A percentile compares a stretch with the other conserved stretches of the same genome.
These are phyloP conservation scores for Meloidogyne hapla DNA, from an alignment of 1,140 invertebrate species.

Conservation along the genomic window DNA sequence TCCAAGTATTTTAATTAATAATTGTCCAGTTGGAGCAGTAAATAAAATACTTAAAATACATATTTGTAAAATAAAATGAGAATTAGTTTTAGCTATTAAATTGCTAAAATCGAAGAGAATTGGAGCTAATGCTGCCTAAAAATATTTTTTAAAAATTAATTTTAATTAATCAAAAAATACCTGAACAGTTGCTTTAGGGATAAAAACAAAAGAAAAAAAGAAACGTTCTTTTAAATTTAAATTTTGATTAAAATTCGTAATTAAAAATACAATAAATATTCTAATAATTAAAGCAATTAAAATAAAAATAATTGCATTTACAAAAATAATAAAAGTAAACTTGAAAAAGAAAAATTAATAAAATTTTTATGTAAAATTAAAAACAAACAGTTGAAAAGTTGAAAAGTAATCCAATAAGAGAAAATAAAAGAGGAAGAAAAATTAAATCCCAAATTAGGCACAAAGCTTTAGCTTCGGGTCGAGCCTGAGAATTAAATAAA, in stretches of 20 bases:
- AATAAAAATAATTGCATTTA: slow-evolving; percentile 40
- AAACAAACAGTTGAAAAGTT: slow-evolving; percentile 29
- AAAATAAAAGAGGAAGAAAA: slow-evolving; percentile 52
- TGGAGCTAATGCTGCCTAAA: slow-evolving; percentile 51
- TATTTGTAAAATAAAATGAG: slow-evolving; percentile 43
- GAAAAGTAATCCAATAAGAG: slow-evolving; percentile 49
- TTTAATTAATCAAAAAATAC: slow-evolving; percentile 24
- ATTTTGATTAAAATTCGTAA: slow-evolving; percentile 30
- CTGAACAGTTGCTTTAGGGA: slow-evolving; percentile 54
- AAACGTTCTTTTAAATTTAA: slow-evolving; percentile 36
- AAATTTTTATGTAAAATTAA: slow-evolving; percentile 24
- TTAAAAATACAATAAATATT: slow-evolving; percentile 36
- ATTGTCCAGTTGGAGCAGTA: slow-evolving; percentile 49
- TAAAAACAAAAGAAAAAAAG: slow-evolving; percentile 42
- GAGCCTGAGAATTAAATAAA: no score
- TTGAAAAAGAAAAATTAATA: slow-evolving; percentile 1
- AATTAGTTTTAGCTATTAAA: slow-evolving; percentile 1
- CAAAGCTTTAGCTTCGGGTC: slow-evolving; percentile 38
- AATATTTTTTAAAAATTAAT: slow-evolving; percentile 9
- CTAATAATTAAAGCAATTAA: slow-evolving; percentile 39
- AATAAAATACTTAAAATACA: slow-evolving; percentile 50
- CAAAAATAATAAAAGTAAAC: slow-evolving; percentile 39
- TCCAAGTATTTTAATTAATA: slow-evolving; percentile 22
- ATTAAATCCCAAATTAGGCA: slow-evolving; percentile 45
- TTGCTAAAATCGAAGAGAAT: slow-evolving; percentile 35